phyloP scores from a whole-genome alignment of 2,113 vertebrate species.

The Numida meleagris region DNA sequence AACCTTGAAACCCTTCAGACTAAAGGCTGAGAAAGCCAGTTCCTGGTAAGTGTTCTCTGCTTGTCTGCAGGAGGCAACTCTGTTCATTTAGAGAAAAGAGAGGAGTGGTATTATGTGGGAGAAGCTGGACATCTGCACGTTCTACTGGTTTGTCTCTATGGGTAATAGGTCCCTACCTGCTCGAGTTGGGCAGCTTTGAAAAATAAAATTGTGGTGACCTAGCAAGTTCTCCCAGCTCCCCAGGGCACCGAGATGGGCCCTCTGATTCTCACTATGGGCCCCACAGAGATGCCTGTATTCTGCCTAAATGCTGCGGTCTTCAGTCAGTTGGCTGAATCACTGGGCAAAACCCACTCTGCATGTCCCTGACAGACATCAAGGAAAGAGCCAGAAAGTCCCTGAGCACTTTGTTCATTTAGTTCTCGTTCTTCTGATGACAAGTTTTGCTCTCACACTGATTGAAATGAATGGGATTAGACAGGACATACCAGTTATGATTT shows the following conservation, averaged over 20 bases:
- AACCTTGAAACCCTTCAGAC: not conserved
- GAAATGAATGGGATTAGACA: conserved; percentile 44
- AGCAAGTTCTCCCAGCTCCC: not conserved
- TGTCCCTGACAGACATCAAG: not conserved
- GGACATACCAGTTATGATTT: conserved; percentile 9
- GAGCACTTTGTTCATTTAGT: not conserved
- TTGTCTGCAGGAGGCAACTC: accelerated
- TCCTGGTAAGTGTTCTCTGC: not conserved
- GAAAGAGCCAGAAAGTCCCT: not conserved
- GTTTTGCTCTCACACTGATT: not conserved
- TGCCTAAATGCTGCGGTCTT: not conserved
- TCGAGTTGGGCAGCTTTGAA: not conserved
- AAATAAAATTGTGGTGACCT: not conserved
- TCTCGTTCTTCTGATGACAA: not conserved
- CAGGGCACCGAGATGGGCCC: accelerated
- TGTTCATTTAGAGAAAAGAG: not conserved
- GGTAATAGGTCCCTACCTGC: not conserved
- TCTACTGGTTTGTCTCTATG: not conserved
- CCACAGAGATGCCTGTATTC: not conserved
- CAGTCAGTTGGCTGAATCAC: not conserved
- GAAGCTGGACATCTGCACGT: not conserved
- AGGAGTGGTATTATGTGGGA: not conserved
- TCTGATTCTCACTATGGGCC: not conserved
- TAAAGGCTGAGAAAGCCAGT: not conserved
- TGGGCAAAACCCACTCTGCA: not conserved